Evolutionary conservation across 2,113 vertebrate species (phyloP).

Genomic region (Indicator maculatus): DNA sequence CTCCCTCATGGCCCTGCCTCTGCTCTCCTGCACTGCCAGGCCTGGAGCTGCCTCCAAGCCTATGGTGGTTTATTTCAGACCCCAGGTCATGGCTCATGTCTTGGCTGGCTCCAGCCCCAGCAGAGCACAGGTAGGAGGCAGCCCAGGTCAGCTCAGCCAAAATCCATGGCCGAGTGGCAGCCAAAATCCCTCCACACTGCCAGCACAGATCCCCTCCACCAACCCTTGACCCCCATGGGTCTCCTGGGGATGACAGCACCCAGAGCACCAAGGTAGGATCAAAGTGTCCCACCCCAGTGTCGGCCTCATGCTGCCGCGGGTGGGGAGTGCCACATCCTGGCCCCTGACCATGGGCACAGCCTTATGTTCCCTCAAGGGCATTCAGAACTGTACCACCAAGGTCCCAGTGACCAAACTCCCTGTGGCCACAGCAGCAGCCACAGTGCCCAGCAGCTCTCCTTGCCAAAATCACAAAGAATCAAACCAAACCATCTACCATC

Average conservation of each 20-base stretch:
- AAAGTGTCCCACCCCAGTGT: accelerated
- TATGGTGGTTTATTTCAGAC: not conserved
- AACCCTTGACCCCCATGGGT: accelerated
- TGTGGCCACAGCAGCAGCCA: accelerated
- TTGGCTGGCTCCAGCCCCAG: not conserved
- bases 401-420: accelerated
- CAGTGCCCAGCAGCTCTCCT: not conserved
- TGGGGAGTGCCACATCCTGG: not conserved
- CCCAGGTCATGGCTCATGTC: accelerated
- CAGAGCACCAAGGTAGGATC: accelerated
- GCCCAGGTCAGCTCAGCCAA: not conserved
- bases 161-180: accelerated
- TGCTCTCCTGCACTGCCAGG: accelerated
- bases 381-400: accelerated
- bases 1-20: not conserved
- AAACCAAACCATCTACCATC: not conserved
- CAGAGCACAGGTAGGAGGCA: not conserved
- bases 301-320: accelerated
- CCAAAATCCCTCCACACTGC: accelerated
- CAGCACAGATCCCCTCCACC: not conserved
- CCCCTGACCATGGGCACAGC: not conserved
- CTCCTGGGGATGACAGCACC: accelerated
- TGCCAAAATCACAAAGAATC: not conserved
- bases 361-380: accelerated
- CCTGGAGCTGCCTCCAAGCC: not conserved